Percentiles rank a stretch among this genome's conserved stretches.
These are phyloP conservation scores for Acrossocheilus wenchowensis DNA, from an alignment of 2,797 vertebrate species.

Conservation along the genomic window DNA sequence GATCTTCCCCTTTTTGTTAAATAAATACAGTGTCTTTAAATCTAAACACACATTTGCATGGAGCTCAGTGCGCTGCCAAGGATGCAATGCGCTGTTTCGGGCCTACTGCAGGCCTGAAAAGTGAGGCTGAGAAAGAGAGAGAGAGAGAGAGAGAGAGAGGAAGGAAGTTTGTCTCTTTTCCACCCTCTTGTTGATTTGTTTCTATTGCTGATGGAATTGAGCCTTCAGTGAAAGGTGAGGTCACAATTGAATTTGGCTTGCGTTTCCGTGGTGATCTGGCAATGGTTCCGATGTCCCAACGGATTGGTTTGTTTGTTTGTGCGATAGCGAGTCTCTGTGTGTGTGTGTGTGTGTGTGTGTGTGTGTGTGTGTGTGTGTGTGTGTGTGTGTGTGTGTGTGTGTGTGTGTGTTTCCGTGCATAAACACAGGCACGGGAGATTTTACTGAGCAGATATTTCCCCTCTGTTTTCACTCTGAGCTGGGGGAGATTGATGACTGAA, in stretches of 20 bases:
- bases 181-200: conserved; percentile 74
- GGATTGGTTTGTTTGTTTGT: conserved; percentile 74
- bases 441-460: conserved; percentile 85
- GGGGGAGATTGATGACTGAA: conserved; percentile 91
- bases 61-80: conserved; percentile 53
- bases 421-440: conserved; percentile 75
- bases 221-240: conserved; percentile 78
- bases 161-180: conserved; percentile 46
- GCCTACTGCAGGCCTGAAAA: conserved; percentile 60
- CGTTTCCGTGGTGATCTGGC: conserved; percentile 79
- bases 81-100: conserved; percentile 11
- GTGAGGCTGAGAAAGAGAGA: not conserved
- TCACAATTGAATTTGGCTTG: conserved; percentile 80
- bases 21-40: conserved; percentile 76
- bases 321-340: conserved; percentile 71
- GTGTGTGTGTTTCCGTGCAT: conserved; percentile 56
- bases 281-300: conserved; percentile 69
- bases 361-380: conserved; percentile 63
- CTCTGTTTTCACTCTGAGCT: conserved; percentile 84
- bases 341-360: conserved; percentile 61
- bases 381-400: conserved; percentile 64
- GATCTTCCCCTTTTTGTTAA: conserved; percentile 76
- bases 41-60: conserved; percentile 75
- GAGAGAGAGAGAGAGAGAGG: conserved; percentile 1
- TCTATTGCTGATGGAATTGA: conserved; percentile 72